Evolutionary conservation across 92 coral and sea anemone genomes (phyloP).

Genomic region (Bergia sp.): DNA sequence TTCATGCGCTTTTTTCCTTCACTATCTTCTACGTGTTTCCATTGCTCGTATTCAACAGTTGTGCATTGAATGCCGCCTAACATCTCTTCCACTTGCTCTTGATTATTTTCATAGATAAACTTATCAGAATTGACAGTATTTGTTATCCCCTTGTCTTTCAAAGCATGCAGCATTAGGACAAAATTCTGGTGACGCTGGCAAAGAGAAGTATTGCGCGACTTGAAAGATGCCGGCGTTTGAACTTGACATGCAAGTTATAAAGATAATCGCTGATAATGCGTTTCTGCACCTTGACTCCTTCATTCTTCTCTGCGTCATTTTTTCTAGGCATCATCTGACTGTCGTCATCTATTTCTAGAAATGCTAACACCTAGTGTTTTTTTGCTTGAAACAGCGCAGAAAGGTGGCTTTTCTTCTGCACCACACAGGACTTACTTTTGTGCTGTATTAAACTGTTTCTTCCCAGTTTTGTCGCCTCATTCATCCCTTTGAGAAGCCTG

Average conservation of each 20-base stretch:
- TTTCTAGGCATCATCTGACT: not conserved
- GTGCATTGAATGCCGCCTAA: slow-evolving; percentile 19
- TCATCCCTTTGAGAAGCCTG: too few relatives aligned
- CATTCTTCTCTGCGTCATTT: slow-evolving; percentile 48
- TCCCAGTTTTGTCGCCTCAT: too few relatives aligned
- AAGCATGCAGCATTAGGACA: slow-evolving; percentile 46
- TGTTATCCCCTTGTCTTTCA: slow-evolving; percentile 43
- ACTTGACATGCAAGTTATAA: slow-evolving; percentile 45
- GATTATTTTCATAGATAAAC: slow-evolving; percentile 52
- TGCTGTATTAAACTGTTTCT: too few relatives aligned
- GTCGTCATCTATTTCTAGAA: slow-evolving; percentile 59
- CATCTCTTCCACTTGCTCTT: slow-evolving; percentile 25
- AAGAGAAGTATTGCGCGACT: slow-evolving; percentile 59
- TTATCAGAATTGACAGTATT: slow-evolving; percentile 52
- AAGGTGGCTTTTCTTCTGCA: not conserved
- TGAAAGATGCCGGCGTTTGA: slow-evolving; percentile 4
- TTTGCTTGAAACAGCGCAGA: not conserved
- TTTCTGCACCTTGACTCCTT: slow-evolving; percentile 52
- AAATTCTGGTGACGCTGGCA: slow-evolving; percentile 55
- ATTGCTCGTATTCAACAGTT: slow-evolving; percentile 38
- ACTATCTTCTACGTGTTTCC: slow-evolving; percentile 33
- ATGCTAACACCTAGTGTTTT: slow-evolving; percentile 5
- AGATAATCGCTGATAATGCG: slow-evolving; percentile 40
- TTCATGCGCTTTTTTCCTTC: slow-evolving; percentile 40
- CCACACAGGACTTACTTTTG: not conserved